Conservation (phyloP, 2,797 vertebrate genomes). For the Lagorchestes hirsutus region DNA sequence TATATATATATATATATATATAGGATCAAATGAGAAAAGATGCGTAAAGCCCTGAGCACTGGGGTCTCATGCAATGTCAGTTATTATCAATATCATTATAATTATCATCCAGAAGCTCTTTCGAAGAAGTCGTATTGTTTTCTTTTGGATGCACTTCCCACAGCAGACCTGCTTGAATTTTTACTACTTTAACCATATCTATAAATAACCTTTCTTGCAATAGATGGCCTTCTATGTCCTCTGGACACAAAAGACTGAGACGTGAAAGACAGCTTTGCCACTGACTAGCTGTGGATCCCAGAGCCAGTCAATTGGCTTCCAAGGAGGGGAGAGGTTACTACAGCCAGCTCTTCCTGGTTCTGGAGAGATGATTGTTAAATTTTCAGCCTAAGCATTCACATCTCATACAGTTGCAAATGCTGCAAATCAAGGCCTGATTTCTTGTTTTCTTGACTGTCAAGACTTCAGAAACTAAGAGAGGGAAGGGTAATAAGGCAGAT, state of each 20-base stretch:
- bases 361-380: not conserved
- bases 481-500: not conserved
- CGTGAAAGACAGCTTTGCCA: not conserved
- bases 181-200: not conserved
- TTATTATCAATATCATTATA: not conserved
- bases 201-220: not conserved
- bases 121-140: not conserved
- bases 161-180: conserved; percentile 4
- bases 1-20: not conserved
- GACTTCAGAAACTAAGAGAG: not conserved
- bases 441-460: not conserved
- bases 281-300: no score
- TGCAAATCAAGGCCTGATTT: not conserved
- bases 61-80: not conserved
- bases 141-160: conserved; percentile 2
- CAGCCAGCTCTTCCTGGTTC: not conserved
- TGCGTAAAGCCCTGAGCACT: not conserved
- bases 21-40: not conserved
- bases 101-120: not conserved
- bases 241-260: not conserved
- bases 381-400: not conserved
- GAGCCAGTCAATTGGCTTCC: not conserved
- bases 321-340: not conserved
- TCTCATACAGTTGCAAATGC: not conserved
- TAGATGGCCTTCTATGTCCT: not conserved